Evolutionary conservation across 2,797 vertebrate genomes (phyloP).

Genomic region (Oreonectes daqikongensis): DNA sequence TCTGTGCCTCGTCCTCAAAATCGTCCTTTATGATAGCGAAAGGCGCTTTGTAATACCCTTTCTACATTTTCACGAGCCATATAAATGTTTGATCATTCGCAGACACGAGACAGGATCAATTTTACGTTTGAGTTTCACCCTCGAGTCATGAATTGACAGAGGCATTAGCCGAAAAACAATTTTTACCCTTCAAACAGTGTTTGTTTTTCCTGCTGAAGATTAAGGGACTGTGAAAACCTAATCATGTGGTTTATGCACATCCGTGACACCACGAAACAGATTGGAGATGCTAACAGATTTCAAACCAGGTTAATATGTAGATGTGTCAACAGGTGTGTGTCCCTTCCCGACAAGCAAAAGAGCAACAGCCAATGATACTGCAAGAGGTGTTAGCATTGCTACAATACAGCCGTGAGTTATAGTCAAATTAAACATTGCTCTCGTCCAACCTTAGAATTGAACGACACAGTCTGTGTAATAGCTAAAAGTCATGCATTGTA

Average conservation of each 20-base stretch:
- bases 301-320: no score
- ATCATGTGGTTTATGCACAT: neutral
- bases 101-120: constrained; percentile 30
- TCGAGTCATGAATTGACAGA: constrained; percentile 27
- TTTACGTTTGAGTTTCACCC: constrained; percentile 24
- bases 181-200: constrained; percentile 5
- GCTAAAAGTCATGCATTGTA: no score
- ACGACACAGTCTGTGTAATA: no score
- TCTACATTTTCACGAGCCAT: constrained; percentile 31
- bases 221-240: neutral
- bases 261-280: neutral
- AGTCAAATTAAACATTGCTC: no score
- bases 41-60: constrained; percentile 20
- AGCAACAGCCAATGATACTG: no score
- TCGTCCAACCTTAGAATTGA: no score
- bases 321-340: no score
- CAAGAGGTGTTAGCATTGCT: no score
- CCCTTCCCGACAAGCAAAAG: no score
- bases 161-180: constrained; percentile 10
- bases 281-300: no score
- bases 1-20: constrained; percentile 31
- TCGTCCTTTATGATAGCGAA: constrained; percentile 31
- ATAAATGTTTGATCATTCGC: constrained; percentile 50
- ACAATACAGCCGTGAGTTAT: no score
- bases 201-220: neutral